Percentiles rank a stretch among this genome's conserved stretches.
These are phyloP conservation scores for Micronisus gabar DNA, from an alignment of 2,113 vertebrate species.

Conservation along the genomic window DNA sequence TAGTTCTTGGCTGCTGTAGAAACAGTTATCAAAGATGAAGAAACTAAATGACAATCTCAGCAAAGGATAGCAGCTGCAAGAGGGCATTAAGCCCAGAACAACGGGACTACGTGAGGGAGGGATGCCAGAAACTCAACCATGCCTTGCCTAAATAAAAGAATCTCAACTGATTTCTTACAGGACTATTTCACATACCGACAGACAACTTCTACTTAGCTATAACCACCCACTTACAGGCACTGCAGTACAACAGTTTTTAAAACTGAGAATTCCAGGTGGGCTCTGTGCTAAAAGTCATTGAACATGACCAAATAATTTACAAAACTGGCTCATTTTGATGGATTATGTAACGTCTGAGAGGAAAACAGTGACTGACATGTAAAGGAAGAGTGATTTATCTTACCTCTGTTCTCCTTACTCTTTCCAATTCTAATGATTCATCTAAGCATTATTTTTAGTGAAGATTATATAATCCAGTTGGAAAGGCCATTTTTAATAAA, in stretches of 20 bases:
- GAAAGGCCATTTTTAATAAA: neutral
- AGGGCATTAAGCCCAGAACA: neutral
- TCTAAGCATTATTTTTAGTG: conserved; percentile 3
- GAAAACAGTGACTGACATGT: neutral
- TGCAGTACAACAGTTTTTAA: neutral
- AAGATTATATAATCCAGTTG: neutral
- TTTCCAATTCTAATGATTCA: conserved; percentile 18
- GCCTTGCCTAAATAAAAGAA: neutral
- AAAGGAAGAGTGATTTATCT: neutral
- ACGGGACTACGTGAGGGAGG: neutral
- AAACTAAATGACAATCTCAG: neutral
- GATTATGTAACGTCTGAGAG: neutral
- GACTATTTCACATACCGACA: neutral
- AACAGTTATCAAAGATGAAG: neutral
- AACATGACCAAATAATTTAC: neutral
- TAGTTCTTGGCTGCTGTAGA: neutral
- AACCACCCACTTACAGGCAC: neutral
- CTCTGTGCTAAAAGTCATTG: neutral
- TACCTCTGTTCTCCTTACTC: neutral
- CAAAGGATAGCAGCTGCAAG: neutral
- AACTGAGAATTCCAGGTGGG: neutral
- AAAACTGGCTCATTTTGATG: neutral
- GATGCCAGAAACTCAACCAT: neutral
- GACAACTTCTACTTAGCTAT: neutral
- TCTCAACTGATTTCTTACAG: neutral